Percentiles rank a stretch among this genome's conserved stretches.
Conservation (phyloP, 2,113 vertebrate species). For the Forbesichthys agassizii region DNA sequence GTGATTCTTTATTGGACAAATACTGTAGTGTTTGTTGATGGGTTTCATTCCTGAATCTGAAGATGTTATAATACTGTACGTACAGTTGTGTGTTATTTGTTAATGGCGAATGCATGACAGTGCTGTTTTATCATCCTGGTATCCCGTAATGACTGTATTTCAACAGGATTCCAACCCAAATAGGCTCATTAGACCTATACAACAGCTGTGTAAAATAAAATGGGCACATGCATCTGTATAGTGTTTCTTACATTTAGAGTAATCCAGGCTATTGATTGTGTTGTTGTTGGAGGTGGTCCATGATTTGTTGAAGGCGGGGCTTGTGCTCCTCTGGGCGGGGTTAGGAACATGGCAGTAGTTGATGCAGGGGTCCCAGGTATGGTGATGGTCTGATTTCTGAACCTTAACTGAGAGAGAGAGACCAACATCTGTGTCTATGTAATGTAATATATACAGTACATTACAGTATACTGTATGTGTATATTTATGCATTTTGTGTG, state of each 20-base stretch:
- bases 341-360: slow-evolving; percentile 62
- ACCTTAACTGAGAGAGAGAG: slow-evolving; percentile 68
- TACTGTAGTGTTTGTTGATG: no score
- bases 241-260: slow-evolving; percentile 66
- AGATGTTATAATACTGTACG: no score
- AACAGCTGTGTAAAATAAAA: background rate
- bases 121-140: no score
- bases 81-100: no score
- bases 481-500: background rate
- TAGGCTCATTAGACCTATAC: background rate
- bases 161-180: no score
- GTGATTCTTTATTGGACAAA: no score
- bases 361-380: slow-evolving; percentile 70
- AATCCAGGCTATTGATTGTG: slow-evolving; percentile 68
- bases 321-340: slow-evolving; percentile 60
- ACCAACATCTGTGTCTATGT: background rate
- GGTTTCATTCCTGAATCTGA: no score
- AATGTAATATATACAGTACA: slow-evolving; percentile 21
- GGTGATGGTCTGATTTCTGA: slow-evolving; percentile 70
- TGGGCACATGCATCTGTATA: background rate
- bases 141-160: no score
- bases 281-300: slow-evolving; percentile 71
- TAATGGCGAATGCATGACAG: no score
- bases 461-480: background rate
- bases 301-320: slow-evolving; percentile 63